phyloP scores from a whole-genome alignment of 2,888 invertebrate genomes.

The Morpho deidamia region DNA sequence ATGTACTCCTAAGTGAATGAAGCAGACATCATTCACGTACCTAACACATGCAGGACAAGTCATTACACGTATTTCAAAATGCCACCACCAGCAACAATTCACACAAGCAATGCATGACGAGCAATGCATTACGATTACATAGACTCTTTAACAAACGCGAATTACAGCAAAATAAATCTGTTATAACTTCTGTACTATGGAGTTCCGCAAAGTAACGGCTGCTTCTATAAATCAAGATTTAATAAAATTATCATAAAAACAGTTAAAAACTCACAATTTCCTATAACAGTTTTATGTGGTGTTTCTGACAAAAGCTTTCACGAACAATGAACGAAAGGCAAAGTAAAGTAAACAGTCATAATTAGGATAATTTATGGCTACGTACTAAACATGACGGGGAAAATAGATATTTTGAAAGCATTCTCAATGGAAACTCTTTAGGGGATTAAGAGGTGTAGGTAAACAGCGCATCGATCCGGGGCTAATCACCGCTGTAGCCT shows the following conservation, averaged over 20 bases:
- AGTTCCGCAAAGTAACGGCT: no score
- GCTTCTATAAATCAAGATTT: no score
- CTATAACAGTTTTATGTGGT: neutral
- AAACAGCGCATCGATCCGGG: constrained; percentile 31
- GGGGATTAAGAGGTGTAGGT: constrained; percentile 42
- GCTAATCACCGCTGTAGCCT: constrained; percentile 67
- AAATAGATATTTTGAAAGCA: constrained; percentile 14
- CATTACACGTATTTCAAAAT: no score
- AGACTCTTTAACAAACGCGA: no score
- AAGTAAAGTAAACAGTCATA: constrained; percentile 7
- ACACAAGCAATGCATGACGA: no score
- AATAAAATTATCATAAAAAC: neutral
- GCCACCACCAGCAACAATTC: no score
- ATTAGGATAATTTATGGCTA: constrained; percentile 10
- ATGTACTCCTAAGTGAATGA: no score
- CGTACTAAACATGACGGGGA: constrained; percentile 4
- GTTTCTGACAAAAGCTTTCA: constrained; percentile 1
- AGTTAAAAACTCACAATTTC: neutral
- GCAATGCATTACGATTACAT: no score
- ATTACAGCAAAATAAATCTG: no score
- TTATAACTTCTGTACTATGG: no score
- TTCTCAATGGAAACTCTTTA: constrained; percentile 37
- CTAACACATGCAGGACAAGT: no score
- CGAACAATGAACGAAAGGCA: neutral
- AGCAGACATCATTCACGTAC: no score